phyloP scores from a whole-genome alignment of 37 sponge, comb jelly and placozoan genomes.

The Ephydatia muelleri region DNA sequence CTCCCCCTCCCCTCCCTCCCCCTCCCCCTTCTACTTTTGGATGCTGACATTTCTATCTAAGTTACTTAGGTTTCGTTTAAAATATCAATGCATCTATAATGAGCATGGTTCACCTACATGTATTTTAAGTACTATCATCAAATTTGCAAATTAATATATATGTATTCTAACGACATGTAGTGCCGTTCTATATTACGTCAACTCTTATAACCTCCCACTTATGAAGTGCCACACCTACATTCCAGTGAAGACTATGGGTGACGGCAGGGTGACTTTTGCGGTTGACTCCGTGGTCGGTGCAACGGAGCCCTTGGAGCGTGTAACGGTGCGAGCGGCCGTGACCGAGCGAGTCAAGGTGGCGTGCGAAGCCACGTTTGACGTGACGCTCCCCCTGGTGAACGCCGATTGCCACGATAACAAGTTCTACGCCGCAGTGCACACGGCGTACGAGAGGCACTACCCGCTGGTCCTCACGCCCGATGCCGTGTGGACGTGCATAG shows the following conservation, averaged over 20 bases:
- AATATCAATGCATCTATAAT: no score
- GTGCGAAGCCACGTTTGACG: neutral
- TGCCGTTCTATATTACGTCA: no score
- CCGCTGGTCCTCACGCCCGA: slow-evolving; percentile 61
- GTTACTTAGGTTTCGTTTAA: no score
- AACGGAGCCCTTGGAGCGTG: neutral
- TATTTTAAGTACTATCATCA: no score
- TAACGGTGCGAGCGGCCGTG: neutral
- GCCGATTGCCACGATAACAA: neutral
- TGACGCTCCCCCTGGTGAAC: neutral
- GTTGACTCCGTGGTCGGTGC: neutral
- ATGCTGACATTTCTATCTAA: neutral
- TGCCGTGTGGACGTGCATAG: slow-evolving; percentile 57
- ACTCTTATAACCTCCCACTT: no score
- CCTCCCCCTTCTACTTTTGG: neutral
- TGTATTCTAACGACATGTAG: no score
- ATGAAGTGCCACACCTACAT: no score
- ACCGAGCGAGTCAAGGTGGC: neutral
- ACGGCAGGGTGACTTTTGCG: neutral
- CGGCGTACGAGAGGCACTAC: slow-evolving; percentile 53
- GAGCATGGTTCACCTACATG: no score
- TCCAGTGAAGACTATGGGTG: neutral
- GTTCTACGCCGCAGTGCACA: slow-evolving; percentile 29
- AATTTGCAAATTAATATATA: no score
- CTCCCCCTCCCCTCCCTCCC: slow-evolving; percentile 4